Evolutionary conservation across 1,140 invertebrate genomes (phyloP), one percentile per base, ranked within the genome.

Genomic region (Colletes latitarsis): DNA sequence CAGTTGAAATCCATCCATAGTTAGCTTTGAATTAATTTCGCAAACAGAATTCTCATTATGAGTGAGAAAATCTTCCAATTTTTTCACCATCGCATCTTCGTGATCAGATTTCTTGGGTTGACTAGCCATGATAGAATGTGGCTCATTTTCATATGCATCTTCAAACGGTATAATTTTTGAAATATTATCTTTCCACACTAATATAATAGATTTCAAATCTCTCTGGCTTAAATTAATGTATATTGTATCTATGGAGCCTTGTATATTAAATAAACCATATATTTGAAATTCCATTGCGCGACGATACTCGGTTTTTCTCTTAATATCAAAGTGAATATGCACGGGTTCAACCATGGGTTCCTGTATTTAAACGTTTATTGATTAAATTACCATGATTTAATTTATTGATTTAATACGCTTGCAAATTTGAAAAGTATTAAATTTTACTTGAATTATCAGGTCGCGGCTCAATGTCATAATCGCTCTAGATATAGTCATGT

Each of bases 321-420:
- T 97, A 19, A 97, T 91, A 82, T 97, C 96, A 60, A 97, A 94
- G 66, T 96, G 94, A 21, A 97, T 90, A 77, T 94, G 95, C 14
- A 97, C 92, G 4, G 96, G 96, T 86, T 97, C 97, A 12, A 98
- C 88, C 67, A 98, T 96, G 15, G 96, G 95, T 90, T 97, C 97
- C 94, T 96, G 87, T 72, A 19, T 9, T 6, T 41, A 43, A 55
- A 39, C 3, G 52, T 58, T 10, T 15, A 4, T 19, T 1, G 9
- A 17, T 17, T 39, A 39, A 39, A 1, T 10, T 8, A 17, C 2
- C 8, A n/a, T 30, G 30, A 30, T 30, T 30, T 30, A 30, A 30
- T 30, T 30, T 30, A 30, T 30, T 30, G 30, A 30, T 30, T 30
- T 30, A 30, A 30, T n/a, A 12, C 6, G 15, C 5, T 6, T 30